Evolutionary conservation across 2,113 vertebrate species (phyloP).

Genomic region (Nibea albiflora): DNA sequence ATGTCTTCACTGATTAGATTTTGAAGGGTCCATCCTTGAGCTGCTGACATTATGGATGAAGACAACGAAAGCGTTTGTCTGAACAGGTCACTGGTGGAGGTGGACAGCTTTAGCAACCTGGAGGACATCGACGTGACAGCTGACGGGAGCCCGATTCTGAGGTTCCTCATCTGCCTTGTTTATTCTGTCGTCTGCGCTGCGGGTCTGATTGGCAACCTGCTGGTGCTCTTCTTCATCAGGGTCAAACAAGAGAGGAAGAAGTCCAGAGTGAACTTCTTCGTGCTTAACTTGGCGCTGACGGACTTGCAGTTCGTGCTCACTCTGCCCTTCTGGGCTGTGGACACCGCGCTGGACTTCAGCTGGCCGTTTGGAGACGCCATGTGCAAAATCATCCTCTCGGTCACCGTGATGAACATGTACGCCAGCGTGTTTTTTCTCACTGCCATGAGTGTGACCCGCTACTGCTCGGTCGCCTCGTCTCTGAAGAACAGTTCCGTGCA

Average conservation of each 20-base stretch:
- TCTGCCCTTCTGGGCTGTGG: slow-evolving; percentile 85
- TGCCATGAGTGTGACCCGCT: slow-evolving; percentile 83
- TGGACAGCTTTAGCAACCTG: slow-evolving; percentile 67
- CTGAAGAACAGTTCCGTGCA: slow-evolving; percentile 64
- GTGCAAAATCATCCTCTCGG: slow-evolving; percentile 83
- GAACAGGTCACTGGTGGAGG: slow-evolving; percentile 66
- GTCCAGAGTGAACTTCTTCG: slow-evolving; percentile 80
- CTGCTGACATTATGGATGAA: slow-evolving; percentile 49
- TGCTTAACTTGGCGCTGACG: slow-evolving; percentile 81
- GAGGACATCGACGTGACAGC: slow-evolving; percentile 79
- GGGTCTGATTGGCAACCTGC: slow-evolving; percentile 78
- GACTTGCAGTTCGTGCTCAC: slow-evolving; percentile 84
- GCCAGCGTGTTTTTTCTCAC: slow-evolving; percentile 85
- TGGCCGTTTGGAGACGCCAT: slow-evolving; percentile 85
- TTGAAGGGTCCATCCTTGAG: too few species aligned
- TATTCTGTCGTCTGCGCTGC: slow-evolving; percentile 81
- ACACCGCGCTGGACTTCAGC: slow-evolving; percentile 84
- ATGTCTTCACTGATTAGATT: neutral
- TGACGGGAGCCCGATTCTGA: slow-evolving; percentile 73
- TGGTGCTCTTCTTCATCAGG: slow-evolving; percentile 82
- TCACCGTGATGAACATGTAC: slow-evolving; percentile 85
- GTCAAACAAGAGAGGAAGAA: slow-evolving; percentile 67
- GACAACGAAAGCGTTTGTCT: slow-evolving; percentile 51
- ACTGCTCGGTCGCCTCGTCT: slow-evolving; percentile 76
- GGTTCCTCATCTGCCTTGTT: slow-evolving; percentile 75